Evolutionary conservation across 2,888 invertebrate species (phyloP).

Genomic region (Neoitamus cyanurus): DNA sequence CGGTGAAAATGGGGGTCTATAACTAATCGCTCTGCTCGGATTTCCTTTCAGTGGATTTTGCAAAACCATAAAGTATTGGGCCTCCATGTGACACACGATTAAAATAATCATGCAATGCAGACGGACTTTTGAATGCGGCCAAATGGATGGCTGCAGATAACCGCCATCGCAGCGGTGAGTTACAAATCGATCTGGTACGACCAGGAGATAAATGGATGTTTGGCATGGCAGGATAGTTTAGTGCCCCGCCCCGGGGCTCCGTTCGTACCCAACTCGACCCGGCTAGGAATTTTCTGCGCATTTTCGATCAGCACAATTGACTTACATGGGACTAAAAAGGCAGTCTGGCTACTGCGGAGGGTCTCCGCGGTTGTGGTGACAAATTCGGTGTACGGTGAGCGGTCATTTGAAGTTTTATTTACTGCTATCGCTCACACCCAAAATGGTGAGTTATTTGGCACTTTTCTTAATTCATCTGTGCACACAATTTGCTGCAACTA

Average conservation of each 20-base stretch:
- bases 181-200: conserved; percentile 40
- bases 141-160: conserved; percentile 35
- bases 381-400: not conserved
- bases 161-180: conserved; percentile 32
- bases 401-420: not conserved
- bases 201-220: conserved; percentile 20
- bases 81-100: conserved; percentile 43
- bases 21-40: conserved; percentile 41
- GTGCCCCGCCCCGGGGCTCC: not conserved
- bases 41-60: conserved; percentile 36
- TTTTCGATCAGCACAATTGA: not conserved
- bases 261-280: not conserved
- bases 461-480: not conserved
- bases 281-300: not conserved
- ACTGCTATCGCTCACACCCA: not conserved
- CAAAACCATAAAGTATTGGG: conserved; percentile 42
- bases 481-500: not conserved
- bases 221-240: conserved; percentile 28
- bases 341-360: not conserved
- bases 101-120: conserved; percentile 35
- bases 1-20: conserved; percentile 31
- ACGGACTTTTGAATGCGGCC: conserved; percentile 34
- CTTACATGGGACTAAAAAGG: not conserved
- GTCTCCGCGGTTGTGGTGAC: not conserved
- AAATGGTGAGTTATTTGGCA: not conserved